Conservation (phyloP, 2,888 invertebrate genomes). For the Xestia ashworthii region DNA sequence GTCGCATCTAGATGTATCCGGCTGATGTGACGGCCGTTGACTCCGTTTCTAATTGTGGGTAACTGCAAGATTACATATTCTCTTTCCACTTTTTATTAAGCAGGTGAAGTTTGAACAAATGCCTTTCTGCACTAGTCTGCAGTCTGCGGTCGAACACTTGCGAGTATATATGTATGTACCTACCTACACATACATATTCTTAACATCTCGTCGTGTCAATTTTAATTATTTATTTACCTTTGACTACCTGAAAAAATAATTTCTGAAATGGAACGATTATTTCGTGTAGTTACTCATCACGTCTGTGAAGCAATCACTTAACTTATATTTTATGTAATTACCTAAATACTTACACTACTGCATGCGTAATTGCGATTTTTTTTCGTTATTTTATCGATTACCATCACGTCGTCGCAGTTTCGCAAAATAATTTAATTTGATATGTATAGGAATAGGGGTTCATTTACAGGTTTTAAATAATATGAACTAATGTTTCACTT, state of each 20-base stretch:
- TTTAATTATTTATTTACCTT: slow-evolving; percentile 1
- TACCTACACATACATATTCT: background rate
- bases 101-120: slow-evolving; percentile 61
- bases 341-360: background rate
- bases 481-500: slow-evolving; percentile 7
- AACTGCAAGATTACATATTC: slow-evolving; percentile 60
- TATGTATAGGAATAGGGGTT: background rate
- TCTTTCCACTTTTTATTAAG: slow-evolving; percentile 63
- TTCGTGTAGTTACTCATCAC: background rate
- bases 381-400: background rate
- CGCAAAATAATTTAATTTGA: background rate
- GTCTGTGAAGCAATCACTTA: background rate
- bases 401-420: background rate
- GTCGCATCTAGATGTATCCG: slow-evolving; percentile 82
- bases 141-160: slow-evolving; percentile 24
- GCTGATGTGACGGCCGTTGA: slow-evolving; percentile 82
- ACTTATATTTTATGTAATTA: background rate
- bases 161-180: background rate
- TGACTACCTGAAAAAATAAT: background rate
- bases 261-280: background rate
- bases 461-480: background rate
- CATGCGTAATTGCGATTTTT: background rate
- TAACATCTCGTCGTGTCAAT: background rate
- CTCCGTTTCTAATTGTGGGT: slow-evolving; percentile 78
- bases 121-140: slow-evolving; percentile 38